Percentiles rank a stretch among this genome's conserved stretches.
phyloP scores from a whole-genome alignment of 2,797 vertebrate genomes.

The Cyprinodon diabolis region DNA sequence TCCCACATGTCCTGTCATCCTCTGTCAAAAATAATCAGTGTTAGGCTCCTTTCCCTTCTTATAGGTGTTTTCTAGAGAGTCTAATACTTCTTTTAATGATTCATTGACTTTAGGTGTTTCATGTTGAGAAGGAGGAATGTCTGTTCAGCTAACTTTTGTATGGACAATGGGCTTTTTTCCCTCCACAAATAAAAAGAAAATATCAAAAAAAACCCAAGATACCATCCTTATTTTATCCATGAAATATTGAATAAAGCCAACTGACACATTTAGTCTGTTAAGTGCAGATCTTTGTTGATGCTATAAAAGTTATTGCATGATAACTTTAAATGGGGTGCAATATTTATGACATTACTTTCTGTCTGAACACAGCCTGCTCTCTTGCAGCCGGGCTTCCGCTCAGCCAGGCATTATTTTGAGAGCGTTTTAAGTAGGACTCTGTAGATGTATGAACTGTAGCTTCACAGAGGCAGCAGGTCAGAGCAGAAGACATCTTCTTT shows the following conservation, averaged over 20 bases:
- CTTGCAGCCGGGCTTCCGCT: neutral
- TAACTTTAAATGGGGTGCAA: conserved; percentile 2
- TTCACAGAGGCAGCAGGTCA: conserved; percentile 23
- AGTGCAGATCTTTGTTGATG: neutral
- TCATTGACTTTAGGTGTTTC: neutral
- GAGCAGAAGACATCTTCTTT: conserved; percentile 22
- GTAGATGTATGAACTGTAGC: conserved; percentile 33
- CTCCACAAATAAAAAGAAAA: neutral
- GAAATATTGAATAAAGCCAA: neutral
- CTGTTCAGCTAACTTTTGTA: neutral
- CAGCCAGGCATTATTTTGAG: conserved; percentile 11
- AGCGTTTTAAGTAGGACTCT: conserved; percentile 7
- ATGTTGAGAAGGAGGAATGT: neutral
- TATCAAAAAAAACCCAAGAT: neutral
- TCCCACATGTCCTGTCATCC: neutral
- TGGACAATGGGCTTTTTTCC: neutral
- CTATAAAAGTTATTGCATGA: neutral
- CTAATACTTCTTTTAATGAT: neutral
- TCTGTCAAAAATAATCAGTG: neutral
- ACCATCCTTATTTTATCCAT: neutral
- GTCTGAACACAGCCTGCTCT: conserved; percentile 13
- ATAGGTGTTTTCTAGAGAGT: neutral
- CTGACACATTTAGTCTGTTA: neutral
- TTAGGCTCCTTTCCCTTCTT: neutral
- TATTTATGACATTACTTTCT: neutral